These are phyloP conservation scores for Choloepus didactylus DNA, from an alignment of 2,797 vertebrate species.

Conservation along the genomic window DNA sequence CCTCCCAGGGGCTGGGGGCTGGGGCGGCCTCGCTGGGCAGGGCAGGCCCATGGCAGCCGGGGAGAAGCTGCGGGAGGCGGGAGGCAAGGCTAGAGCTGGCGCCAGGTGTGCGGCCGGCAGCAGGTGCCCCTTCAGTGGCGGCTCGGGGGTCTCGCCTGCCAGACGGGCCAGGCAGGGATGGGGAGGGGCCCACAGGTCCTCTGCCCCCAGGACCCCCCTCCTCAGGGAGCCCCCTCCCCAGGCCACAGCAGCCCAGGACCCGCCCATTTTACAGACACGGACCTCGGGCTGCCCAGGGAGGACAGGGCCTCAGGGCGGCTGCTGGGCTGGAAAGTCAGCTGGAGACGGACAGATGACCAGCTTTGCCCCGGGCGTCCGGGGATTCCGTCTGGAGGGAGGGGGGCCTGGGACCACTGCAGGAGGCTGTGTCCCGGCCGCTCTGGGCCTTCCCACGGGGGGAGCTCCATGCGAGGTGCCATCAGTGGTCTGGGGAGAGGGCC, in stretches of 20 bases:
- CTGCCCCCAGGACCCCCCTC: background rate
- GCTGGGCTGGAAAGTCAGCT: too few species aligned
- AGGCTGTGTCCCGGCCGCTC: background rate
- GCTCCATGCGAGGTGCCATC: background rate
- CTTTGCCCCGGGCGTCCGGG: background rate
- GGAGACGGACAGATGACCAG: background rate
- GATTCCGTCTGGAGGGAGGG: background rate
- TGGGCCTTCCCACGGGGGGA: background rate
- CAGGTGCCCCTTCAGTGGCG: background rate
- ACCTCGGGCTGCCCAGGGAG: background rate
- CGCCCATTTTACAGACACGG: too few species aligned
- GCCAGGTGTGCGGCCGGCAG: background rate
- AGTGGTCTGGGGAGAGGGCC: background rate
- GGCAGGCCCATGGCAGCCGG: background rate
- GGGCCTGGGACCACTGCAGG: background rate
- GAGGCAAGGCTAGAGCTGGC: background rate
- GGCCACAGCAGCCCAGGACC: background rate
- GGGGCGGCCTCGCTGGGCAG: too few species aligned
- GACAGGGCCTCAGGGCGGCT: background rate
- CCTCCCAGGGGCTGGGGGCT: too few species aligned
- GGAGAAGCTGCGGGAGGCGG: background rate
- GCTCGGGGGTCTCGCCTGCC: background rate
- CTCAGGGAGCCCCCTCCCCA: background rate
- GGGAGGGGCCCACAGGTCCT: background rate
- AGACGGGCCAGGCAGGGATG: background rate